Percentiles rank a stretch among this genome's conserved stretches.
These are phyloP conservation scores for Phaethornis superciliosus DNA, from an alignment of 2,113 vertebrate genomes.

Conservation along the genomic window DNA sequence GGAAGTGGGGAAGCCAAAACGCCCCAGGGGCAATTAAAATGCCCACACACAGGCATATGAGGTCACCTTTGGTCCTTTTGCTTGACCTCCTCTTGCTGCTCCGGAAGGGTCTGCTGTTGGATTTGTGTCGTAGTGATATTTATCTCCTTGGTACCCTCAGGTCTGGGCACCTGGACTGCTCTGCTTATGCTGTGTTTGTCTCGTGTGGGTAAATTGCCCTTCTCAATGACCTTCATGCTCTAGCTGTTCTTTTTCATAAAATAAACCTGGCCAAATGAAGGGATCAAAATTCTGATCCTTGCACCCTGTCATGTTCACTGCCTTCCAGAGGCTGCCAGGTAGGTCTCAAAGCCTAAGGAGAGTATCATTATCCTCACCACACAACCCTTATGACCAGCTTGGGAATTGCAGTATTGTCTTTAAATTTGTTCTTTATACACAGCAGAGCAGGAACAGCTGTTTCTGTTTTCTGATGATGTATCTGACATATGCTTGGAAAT, in stretches of 20 bases:
- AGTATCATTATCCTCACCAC: not conserved
- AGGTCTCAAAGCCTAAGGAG: not conserved
- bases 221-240: not conserved
- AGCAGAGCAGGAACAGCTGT: not conserved
- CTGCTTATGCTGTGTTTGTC: not conserved
- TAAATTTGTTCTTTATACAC: not conserved
- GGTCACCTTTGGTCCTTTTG: not conserved
- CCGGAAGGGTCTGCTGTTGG: not conserved
- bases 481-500: not conserved
- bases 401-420: not conserved
- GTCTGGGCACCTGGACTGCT: not conserved
- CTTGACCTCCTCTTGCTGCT: not conserved
- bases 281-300: not conserved
- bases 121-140: not conserved
- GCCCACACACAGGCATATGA: not conserved
- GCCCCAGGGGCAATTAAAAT: not conserved
- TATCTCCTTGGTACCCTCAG: not conserved
- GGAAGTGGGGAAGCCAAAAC: slow-evolving; percentile 11
- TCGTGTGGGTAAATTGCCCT: not conserved
- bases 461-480: not conserved
- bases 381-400: not conserved
- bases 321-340: not conserved
- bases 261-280: not conserved
- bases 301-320: not conserved
- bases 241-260: not conserved